phyloP scores from a whole-genome alignment of 2,797 vertebrate species.

The Trichosurus vulpecula region DNA sequence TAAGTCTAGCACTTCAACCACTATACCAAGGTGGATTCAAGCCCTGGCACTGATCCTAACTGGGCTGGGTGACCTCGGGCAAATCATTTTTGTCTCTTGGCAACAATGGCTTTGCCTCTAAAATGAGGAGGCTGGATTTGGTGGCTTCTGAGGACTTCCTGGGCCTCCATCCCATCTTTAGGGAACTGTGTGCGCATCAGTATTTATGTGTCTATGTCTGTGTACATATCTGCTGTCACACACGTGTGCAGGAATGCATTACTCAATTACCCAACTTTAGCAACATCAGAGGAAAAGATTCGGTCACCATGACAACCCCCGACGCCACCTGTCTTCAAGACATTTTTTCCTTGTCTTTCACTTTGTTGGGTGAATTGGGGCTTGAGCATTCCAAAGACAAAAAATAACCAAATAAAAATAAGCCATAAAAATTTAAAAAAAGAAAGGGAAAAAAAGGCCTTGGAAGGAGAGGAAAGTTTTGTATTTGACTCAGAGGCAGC shows the following conservation, averaged over 20 bases:
- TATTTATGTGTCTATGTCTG: background rate
- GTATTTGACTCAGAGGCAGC: background rate
- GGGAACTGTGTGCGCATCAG: background rate
- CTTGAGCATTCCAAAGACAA: background rate
- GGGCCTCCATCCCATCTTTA: background rate
- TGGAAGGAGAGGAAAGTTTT: background rate
- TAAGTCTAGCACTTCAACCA: background rate
- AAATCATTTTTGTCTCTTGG: background rate
- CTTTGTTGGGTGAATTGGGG: background rate
- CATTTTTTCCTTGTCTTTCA: background rate
- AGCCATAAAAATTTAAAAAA: background rate
- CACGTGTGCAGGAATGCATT: background rate
- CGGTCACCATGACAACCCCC: background rate
- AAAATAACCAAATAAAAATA: conserved; percentile 1
- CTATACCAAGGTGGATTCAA: background rate
- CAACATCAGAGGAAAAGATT: background rate
- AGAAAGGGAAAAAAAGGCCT: background rate
- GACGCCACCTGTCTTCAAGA: background rate
- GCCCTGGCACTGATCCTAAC: background rate
- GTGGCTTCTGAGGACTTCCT: background rate
- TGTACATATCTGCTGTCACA: background rate
- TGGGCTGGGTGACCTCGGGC: background rate
- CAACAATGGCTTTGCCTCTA: background rate
- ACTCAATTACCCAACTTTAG: background rate
- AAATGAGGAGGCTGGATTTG: background rate